Evolutionary conservation across 2,113 vertebrate genomes (phyloP), one percentile per base, ranked within the genome.

Genomic region (Chascanopsetta lugubris): DNA sequence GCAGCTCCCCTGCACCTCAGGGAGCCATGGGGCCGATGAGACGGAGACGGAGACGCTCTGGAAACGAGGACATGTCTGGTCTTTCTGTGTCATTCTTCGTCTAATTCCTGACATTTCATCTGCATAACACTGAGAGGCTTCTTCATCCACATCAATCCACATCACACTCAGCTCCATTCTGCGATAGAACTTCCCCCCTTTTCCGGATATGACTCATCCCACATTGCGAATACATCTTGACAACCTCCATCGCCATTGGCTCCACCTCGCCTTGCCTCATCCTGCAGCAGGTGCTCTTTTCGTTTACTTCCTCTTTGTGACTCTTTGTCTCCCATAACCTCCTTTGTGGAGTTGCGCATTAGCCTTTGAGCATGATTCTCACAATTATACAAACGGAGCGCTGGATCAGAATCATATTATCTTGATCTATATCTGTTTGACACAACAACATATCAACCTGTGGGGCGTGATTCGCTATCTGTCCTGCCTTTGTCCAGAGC

Each of bases 11-110:
- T 47, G 12, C 20, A 55, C 49, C 42, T 54, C 34, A 3, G 20
- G 54, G 77, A 73, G 61, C 51, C 25, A n/a, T 2, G 26, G 61
- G 51, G 46, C 56, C 61, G 69, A 73, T 53, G 48, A 54, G 69
- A 77, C 63, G 60, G 72, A 78, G 34, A n/a, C n/a, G n/a, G n/a
- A n/a, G 61, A 46, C 13, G 11, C 30, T 63, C n/a, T 43, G 34
- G 32, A 89, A 77, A 79, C 21, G 32, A 80, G 75, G 66, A 62
- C 55, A 61, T 74, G 77, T 76, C 60, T 72, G 69, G 50, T 54
- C 79, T 76, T 8, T 18, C 53, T 8, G 24, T 38, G 54, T 64
- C 40, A 29, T 75, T 42, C 22, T 54, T 50, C 45, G 53, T 51
- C 66, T 30, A 75, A 47, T 56, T 61, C 82, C 62, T 69, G 45